Base-by-base conservation (phyloP, 2,113 vertebrate genomes). In the Chauna torquata region DNA sequence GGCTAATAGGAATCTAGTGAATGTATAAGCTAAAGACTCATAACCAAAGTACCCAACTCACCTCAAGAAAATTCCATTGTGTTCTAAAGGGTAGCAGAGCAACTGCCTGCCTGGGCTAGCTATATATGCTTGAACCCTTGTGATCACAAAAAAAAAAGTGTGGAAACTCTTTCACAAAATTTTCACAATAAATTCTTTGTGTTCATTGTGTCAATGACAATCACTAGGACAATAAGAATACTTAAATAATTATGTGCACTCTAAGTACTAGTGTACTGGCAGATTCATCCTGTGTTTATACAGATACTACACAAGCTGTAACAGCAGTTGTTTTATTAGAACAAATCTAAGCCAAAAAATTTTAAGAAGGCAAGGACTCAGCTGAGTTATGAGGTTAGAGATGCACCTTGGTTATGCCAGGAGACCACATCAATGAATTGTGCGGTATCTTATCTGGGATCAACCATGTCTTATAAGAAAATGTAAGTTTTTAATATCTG, bases 371-470 rank as follows among this genome's bases (percentile, higher is more conserved):
- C 30, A 78, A 86, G 8, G 42, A 50, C 42, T 79, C 55, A 74
- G 3, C 14, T 70, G n/a, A 6, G 16, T 24, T 83, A 3, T 42
- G 32, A 62, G 16, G 38, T 72, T 52, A 69, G 58, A 61, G 59
- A 61, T 65, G 34, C 2, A 16, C 5, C 5, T 38, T 4, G 2
- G 1, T 0, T 58, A 9, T 42, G 15, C 6, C 34, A 34, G 38
- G 22, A 70, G 25, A 16, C 16, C 17, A 34, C 8, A 58, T 3
- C 12, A 71, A 20, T 16, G 9, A 68, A 25, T 15, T 78, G 5
- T 25, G 64, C 61, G 30, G 13, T 34, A 22, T 9, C 8, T 82
- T 68, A 12, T 34, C 15, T 52, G 34, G 8, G 12, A 91, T 52
- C 38, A 52, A 10, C 2, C 2, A 2, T n/a, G 14, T 22, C 25